Evolutionary conservation across 2,888 invertebrate species (phyloP).

Genomic region (Rhagonycha fulva): DNA sequence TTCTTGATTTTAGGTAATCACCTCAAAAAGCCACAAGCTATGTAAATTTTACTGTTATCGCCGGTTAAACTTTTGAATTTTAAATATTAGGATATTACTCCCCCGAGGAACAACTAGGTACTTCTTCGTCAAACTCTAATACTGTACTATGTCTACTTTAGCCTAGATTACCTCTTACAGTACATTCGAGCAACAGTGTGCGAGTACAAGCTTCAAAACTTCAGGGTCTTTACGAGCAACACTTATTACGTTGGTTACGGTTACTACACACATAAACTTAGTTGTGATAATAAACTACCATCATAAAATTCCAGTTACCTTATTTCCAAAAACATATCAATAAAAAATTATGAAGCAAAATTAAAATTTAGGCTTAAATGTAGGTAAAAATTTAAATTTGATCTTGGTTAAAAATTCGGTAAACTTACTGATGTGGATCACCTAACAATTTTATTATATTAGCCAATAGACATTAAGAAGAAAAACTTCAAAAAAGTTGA

Average conservation of each 20-base stretch:
- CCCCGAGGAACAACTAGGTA: conserved; percentile 24
- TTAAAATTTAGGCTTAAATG: not conserved
- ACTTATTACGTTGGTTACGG: conserved; percentile 15
- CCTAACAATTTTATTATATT: not conserved
- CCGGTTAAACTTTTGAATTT: conserved; percentile 32
- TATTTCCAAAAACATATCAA: not conserved
- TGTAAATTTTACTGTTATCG: conserved; percentile 26
- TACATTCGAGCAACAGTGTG: conserved; percentile 7
- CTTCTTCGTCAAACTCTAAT: conserved; percentile 30
- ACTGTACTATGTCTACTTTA: conserved; percentile 9
- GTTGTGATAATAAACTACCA: conserved; percentile 15
- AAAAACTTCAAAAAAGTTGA: conserved; percentile 6
- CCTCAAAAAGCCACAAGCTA: conserved; percentile 27
- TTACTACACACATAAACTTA: conserved; percentile 19
- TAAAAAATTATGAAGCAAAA: not conserved
- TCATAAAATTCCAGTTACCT: not conserved
- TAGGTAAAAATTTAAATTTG: not conserved
- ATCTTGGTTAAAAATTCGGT: not conserved
- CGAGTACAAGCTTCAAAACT: conserved; percentile 10
- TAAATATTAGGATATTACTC: conserved; percentile 30
- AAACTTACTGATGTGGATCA: not conserved
- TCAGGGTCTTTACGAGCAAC: conserved; percentile 10
- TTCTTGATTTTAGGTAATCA: conserved; percentile 29
- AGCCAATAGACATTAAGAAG: not conserved
- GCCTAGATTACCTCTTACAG: conserved; percentile 13